These are phyloP conservation scores for Fringilla coelebs DNA, from an alignment of 2,797 vertebrate genomes.

Conservation along the genomic window DNA sequence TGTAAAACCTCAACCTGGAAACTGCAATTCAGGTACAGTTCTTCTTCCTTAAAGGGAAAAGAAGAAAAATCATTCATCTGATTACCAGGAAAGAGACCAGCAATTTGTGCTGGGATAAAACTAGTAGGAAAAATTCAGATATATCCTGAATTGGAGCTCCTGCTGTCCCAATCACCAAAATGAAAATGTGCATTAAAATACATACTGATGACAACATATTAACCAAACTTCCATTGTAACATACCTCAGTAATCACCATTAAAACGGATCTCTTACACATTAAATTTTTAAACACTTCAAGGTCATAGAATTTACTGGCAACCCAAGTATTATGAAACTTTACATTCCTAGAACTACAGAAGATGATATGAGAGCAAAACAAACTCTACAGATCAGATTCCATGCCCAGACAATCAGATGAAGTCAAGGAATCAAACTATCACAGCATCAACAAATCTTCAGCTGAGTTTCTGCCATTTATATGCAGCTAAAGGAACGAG, in stretches of 20 bases:
- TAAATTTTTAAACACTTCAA: not conserved
- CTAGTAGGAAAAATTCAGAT: not conserved
- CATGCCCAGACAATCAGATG: not conserved
- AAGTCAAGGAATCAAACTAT: not conserved
- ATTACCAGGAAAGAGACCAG: not conserved
- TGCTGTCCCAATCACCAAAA: not conserved
- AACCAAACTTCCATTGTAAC: not conserved
- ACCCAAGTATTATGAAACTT: not conserved
- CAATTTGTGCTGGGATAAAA: not conserved
- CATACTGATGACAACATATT: not conserved
- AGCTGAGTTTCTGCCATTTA: not conserved
- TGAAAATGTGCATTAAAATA: not conserved
- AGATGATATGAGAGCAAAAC: not conserved
- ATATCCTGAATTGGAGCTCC: not conserved
- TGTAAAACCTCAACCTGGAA: not conserved
- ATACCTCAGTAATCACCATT: not conserved
- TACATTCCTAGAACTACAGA: not conserved
- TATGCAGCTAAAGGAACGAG: not conserved
- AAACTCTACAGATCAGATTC: not conserved
- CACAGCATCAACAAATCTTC: not conserved
- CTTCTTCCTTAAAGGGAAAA: not conserved
- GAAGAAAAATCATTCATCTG: not conserved
- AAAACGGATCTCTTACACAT: not conserved
- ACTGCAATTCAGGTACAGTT: not conserved
- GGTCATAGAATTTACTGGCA: not conserved